Conservation (phyloP, 2,888 invertebrate species). For the Onthophagus sagittarius region DNA sequence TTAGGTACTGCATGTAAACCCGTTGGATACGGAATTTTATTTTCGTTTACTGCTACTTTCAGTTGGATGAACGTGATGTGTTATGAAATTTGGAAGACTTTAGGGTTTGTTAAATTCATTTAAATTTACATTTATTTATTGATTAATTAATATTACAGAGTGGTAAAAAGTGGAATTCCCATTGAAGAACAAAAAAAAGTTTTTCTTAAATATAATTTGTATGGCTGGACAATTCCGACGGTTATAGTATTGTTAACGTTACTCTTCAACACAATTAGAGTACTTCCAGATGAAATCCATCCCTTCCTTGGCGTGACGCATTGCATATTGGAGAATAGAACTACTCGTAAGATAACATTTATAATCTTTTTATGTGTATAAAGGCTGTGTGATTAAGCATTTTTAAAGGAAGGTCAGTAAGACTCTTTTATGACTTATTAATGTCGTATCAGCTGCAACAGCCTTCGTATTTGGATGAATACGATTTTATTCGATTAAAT, state of each 20-base stretch:
- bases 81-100: constrained; percentile 14
- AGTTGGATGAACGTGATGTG: constrained; percentile 12
- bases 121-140: not conserved
- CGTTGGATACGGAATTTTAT: constrained; percentile 2
- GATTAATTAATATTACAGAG: not conserved
- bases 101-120: constrained; percentile 1
- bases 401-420: too few relatives aligned
- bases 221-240: constrained; percentile 5
- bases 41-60: constrained; percentile 9
- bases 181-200: not conserved
- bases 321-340: constrained; percentile 13
- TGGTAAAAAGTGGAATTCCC: constrained; percentile 2
- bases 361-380: too few relatives aligned
- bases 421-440: too few relatives aligned
- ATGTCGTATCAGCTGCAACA: too few relatives aligned
- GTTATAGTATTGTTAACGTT: not conserved
- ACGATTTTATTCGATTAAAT: too few relatives aligned
- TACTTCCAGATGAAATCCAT: constrained; percentile 13
- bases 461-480: too few relatives aligned
- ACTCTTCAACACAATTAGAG: not conserved
- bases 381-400: too few relatives aligned
- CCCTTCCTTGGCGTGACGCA: constrained; percentile 4
- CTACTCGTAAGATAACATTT: not conserved
- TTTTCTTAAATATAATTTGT: constrained; percentile 13
- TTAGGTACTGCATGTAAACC: not conserved